These are phyloP conservation scores for Noctua janthina DNA, from an alignment of 2,888 invertebrate genomes.

Conservation along the genomic window DNA sequence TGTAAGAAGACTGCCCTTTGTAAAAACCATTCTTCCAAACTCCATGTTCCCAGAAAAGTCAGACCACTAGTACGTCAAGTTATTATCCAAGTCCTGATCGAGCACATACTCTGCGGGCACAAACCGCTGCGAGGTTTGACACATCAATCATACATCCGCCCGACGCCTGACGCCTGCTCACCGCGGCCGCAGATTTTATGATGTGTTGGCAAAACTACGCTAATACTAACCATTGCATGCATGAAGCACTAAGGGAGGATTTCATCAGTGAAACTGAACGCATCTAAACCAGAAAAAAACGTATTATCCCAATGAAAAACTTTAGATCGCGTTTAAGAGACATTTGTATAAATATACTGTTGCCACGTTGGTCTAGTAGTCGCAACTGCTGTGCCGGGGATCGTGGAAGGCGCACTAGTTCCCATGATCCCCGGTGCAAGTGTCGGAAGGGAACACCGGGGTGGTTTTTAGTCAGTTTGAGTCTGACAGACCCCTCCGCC, in stretches of 20 bases:
- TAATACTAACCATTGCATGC: conserved; percentile 4
- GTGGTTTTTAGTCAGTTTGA: too few relatives aligned
- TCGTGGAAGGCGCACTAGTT: too few relatives aligned
- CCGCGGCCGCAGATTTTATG: conserved; percentile 42
- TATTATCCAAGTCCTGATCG: conserved; percentile 3
- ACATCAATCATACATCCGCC: conserved; percentile 46
- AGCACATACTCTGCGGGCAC: conserved; percentile 7
- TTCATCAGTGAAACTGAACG: too few relatives aligned
- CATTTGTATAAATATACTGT: too few relatives aligned
- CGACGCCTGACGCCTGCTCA: conserved; percentile 13
- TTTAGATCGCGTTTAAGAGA: too few relatives aligned
- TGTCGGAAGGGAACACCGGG: too few relatives aligned
- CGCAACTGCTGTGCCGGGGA: too few relatives aligned
- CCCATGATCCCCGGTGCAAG: too few relatives aligned
- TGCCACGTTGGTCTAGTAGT: too few relatives aligned
- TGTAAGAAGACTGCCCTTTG: neutral
- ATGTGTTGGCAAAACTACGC: conserved; percentile 18
- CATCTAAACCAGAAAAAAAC: too few relatives aligned
- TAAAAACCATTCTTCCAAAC: neutral
- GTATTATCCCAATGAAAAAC: too few relatives aligned
- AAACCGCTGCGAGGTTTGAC: conserved; percentile 36
- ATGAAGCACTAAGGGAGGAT: neutral
- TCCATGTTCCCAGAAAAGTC: neutral
- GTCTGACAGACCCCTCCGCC: too few relatives aligned
- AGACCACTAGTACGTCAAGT: conserved; percentile 8